Evolutionary conservation across 1,140 invertebrate genomes (phyloP), one percentile per base, ranked within the genome.

Genomic region (Drosophila sp.): DNA sequence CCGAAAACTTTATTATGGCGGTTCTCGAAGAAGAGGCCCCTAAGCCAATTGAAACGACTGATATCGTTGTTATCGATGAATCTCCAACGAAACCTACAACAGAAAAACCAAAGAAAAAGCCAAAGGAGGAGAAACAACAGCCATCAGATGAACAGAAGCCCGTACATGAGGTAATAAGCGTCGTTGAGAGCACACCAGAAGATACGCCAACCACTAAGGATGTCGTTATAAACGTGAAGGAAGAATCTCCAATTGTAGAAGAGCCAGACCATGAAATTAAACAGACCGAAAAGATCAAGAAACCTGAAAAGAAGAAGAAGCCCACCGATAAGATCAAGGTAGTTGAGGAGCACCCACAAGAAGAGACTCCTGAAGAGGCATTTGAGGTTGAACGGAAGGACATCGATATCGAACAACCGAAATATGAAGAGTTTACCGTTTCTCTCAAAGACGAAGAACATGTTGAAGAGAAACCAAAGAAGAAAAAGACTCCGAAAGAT

Each of bases 1-100:
- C 84, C 7, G 83, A 87, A 11, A 72, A 90, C n/a, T 91, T 76
- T 27, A 83, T 91, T 23, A 69, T 66, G 60, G 6, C 74, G n/a
- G 76, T 90, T 35, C 76, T 81, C 63, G 73, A 86, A 23, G 83
- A 89, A 64, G 70, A 90, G 30, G 23, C 44, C 10, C 80, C 85
- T 47, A 78, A 90, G 47, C 63, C 80, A 33, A 61, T 79, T 61
- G 17, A 66, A 8, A 90, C 30, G 2, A 27, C 35, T 27, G 50
- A 68, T 4, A 6, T 83, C 0, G 10, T 40, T 6, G 23, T 77
- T 7, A 40, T 11, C 1, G 83, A 87, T 10, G 68, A 76, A 1
- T 17, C 23, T 3, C 3, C 25, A 2, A 50, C 35, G 0, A 63
- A 82, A 5, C 33, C 69, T 30, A 35, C 38, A n/a, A 7, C 33